Base-by-base conservation (phyloP, 2,888 invertebrate genomes). In the Cephus pygmeus region DNA sequence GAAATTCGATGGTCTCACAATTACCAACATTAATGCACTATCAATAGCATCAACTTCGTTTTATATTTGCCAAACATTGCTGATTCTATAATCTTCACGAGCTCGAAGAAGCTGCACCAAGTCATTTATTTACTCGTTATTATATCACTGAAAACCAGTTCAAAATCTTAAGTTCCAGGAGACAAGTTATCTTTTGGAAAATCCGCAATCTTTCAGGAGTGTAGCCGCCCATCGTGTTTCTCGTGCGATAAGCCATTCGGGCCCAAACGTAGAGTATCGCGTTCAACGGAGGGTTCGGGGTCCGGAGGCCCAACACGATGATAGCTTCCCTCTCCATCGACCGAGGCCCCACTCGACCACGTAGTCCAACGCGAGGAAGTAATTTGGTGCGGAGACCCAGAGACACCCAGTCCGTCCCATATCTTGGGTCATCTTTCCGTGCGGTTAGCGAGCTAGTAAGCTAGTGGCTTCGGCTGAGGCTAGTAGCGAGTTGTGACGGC, bases 391-490 rank as follows among this genome's bases (percentile, higher is more conserved):
- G 81, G 87, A 88, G 86, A 87, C 84, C 87, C 84, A 77, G 73
- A 75, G 77, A 76, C 79, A 69, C 80, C 80, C 82, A 82, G 86
- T 86, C 87, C 88, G 86, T 86, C 87, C 88, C 89, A 87, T 87
- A 86, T 87, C 86, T 84, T 86, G 87, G 88, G 88, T 89, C 89
- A 88, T 89, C 88, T 88, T 86, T 86, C 85, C 83, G 79, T 79
- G 82, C 80, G 79, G 81, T 81, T 79, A 76, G 81, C 83, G 79
- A 82, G 78, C 76, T 77, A 77, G 74, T 74, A 12, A 74, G 74
- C 74, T 34, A 74, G 74, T 34, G 34, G n/a, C 33, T 56, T 56
- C 56, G 56, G 56, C 23, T 23, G 34, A 74, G 35, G n/a, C 74
- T 31, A 74, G 78, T 31, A 23, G 69, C 40, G 76, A 76, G 76